A percentile compares a stretch with the other conserved stretches of the same genome.
Conservation (phyloP, 2,888 invertebrate species). For the Rotaria macrura region DNA sequence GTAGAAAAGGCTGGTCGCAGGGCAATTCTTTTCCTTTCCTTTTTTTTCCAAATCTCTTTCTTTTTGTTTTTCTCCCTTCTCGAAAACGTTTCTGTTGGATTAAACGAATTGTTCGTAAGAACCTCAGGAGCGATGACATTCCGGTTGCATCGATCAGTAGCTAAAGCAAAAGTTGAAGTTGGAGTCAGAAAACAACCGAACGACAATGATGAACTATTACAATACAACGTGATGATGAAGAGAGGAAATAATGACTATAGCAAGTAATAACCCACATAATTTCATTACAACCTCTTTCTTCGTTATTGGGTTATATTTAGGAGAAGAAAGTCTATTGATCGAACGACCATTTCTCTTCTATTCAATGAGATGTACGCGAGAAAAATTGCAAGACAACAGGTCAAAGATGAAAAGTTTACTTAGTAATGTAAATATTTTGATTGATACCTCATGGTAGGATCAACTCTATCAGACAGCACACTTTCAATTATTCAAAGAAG, state of each 20-base stretch:
- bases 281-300: background rate
- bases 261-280: background rate
- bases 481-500: background rate
- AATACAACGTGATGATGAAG: background rate
- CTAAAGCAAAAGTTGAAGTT: background rate
- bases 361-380: background rate
- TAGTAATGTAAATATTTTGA: background rate
- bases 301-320: background rate
- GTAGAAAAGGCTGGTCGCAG: background rate
- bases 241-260: background rate
- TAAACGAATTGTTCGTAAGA: background rate
- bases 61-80: background rate
- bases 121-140: background rate
- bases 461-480: background rate
- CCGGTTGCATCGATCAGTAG: background rate
- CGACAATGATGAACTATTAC: background rate
- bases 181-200: background rate
- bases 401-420: background rate
- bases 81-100: background rate
- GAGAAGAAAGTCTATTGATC: background rate
- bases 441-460: background rate
- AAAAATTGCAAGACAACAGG: background rate
- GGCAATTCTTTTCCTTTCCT: background rate
- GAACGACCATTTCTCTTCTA: background rate
- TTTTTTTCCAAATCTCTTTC: background rate